Conservation (phyloP, 1,140 invertebrate genomes). For the Adelges cooleyi region DNA sequence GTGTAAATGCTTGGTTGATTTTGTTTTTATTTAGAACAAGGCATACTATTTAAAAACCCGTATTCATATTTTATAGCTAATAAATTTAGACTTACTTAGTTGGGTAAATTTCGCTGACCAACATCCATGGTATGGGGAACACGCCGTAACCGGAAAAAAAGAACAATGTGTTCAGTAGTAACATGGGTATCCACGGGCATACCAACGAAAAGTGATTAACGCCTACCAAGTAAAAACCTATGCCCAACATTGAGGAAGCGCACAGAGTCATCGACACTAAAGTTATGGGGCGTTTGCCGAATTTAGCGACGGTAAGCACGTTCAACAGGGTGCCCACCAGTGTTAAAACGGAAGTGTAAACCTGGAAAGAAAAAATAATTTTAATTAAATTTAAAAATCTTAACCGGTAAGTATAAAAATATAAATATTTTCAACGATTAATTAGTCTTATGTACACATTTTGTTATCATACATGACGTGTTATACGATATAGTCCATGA, state of each 20-base stretch:
- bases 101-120: constrained; percentile 36
- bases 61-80: too few relatives aligned
- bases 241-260: constrained; percentile 5
- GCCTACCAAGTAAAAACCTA: constrained; percentile 9
- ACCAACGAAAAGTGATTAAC: not conserved
- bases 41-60: too few relatives aligned
- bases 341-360: constrained; percentile 5
- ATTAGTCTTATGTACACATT: too few relatives aligned
- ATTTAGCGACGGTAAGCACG: constrained; percentile 3
- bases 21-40: too few relatives aligned
- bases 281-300: constrained; percentile 27
- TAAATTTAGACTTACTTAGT: constrained; percentile 31
- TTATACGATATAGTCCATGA: too few relatives aligned
- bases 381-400: too few relatives aligned
- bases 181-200: constrained; percentile 25
- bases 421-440: too few relatives aligned
- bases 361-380: not conserved
- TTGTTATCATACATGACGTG: too few relatives aligned
- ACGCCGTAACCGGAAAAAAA: constrained; percentile 24
- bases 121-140: constrained; percentile 34
- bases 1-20: too few relatives aligned
- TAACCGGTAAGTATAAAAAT: too few relatives aligned
- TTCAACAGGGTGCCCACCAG: constrained; percentile 23
- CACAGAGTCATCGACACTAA: constrained; percentile 11
- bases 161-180: constrained; percentile 4